Base-by-base conservation (phyloP, 2,888 invertebrate genomes). In the Lithodes maja region DNA sequence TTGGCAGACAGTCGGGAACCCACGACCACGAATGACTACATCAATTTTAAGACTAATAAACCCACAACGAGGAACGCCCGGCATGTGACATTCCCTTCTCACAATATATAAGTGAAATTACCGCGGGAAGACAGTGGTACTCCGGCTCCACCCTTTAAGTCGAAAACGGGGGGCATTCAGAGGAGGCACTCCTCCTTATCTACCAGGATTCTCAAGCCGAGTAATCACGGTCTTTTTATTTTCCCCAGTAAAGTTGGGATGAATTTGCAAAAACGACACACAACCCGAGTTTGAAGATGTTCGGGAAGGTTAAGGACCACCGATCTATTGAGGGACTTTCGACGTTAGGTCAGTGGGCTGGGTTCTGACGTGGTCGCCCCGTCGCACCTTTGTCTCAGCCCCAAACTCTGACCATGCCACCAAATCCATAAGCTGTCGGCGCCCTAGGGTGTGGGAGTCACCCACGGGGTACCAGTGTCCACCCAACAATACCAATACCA, bases 381-480 rank as follows among this genome's bases (percentile, higher is more conserved):
- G 50, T 50, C 69, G 55, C 82, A 82, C 86, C 49, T 86, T 33
- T n/a, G 74, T 52, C 80, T 75, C 80, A 50, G 83, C 69, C 52
- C 71, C 71, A 50, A 82, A 71, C 75, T n/a, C 49, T 55, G 86
- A 52, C 82, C 75, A 82, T 82, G 77, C 54, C 55, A 82, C 82
- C 82, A 77, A 82, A 82, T 82, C 86, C 86, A 87, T 87, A 87
- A 87, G 86, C 86, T 87, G 86, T 87, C 86, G 86, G 86, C 86
- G 71, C 81, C 86, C 86, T 50, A 77, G 86, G 86, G 82, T 87
- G 69, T 68, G 50, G 52, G 69, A n/a, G 71, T 77, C 52, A 68
- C 79, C 71, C 71, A n/a, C 52, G 2, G 52, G 53, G n/a, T 17
- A 49, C 82, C 71, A 74, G 17, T 9, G 3, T 9, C 75, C 75